Percentiles rank a stretch among this genome's conserved stretches.
Evolutionary conservation across 2,113 vertebrate species (phyloP).

Genomic region (Scomber colias): DNA sequence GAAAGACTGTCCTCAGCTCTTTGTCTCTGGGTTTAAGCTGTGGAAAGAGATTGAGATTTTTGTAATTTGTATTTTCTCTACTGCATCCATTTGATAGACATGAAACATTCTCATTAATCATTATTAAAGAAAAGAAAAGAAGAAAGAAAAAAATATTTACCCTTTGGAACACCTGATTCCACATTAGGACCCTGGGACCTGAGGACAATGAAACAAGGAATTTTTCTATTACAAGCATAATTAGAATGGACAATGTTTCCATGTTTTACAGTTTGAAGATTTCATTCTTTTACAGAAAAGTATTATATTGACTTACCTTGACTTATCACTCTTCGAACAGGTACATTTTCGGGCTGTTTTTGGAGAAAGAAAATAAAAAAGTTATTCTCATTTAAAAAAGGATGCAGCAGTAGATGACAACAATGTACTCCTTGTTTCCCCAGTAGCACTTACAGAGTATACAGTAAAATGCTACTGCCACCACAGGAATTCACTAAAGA

Average conservation of each 20-base stretch:
- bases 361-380: constrained; percentile 20
- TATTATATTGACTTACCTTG: constrained; percentile 77
- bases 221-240: neutral
- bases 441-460: no score
- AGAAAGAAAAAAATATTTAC: constrained; percentile 68
- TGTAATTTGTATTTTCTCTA: neutral
- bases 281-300: no score
- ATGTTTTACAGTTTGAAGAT: no score
- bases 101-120: neutral
- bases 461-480: no score
- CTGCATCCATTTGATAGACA: neutral
- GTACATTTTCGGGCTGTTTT: constrained; percentile 87
- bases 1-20: constrained; percentile 52
- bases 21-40: constrained; percentile 38
- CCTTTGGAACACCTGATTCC: constrained; percentile 81
- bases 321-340: constrained; percentile 87
- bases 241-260: neutral
- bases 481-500: neutral
- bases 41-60: constrained; percentile 8
- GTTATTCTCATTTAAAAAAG: neutral
- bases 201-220: neutral
- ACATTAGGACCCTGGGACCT: constrained; percentile 79
- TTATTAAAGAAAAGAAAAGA: neutral
- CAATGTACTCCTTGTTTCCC: neutral
- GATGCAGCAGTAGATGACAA: neutral